A percentile compares a stretch with the other conserved stretches of the same genome.
Evolutionary conservation across 2,888 invertebrate genomes (phyloP).

Genomic region (Rugalucina vietnamica): DNA sequence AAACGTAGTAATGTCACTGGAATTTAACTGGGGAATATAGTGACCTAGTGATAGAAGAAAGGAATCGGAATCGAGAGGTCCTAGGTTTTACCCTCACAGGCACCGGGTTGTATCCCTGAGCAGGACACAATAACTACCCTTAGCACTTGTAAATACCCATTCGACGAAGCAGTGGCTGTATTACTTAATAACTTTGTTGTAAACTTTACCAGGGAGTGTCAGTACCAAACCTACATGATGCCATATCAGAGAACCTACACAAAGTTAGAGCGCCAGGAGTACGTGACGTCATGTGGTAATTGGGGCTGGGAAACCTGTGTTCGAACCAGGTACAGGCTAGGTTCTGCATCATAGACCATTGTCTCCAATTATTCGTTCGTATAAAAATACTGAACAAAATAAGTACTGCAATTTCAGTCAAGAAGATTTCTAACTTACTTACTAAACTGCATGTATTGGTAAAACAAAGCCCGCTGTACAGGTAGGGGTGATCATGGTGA

Average conservation of each 20-base stretch:
- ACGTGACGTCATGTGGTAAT: slow-evolving; percentile 68
- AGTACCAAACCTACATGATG: slow-evolving; percentile 68
- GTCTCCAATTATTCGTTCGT: background rate
- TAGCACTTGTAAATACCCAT: too few relatives aligned
- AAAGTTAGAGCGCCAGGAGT: slow-evolving; percentile 67
- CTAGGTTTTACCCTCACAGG: too few relatives aligned
- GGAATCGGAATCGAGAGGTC: too few relatives aligned
- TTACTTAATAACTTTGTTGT: background rate
- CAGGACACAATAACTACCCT: too few relatives aligned
- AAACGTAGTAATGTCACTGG: too few relatives aligned
- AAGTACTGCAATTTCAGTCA: background rate
- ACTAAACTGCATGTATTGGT: background rate
- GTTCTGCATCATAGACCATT: background rate
- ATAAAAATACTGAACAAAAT: background rate
- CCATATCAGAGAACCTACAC: slow-evolving; percentile 73
- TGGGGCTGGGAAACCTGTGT: slow-evolving; percentile 75
- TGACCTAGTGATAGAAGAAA: too few relatives aligned
- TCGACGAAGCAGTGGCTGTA: too few relatives aligned
- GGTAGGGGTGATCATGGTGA: background rate
- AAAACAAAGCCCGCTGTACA: background rate
- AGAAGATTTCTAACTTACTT: background rate
- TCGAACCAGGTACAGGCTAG: slow-evolving; percentile 69
- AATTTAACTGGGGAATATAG: too few relatives aligned
- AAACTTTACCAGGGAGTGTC: slow-evolving; percentile 67
- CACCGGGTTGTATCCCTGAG: background rate